Evolutionary conservation across 2,888 invertebrate species (phyloP).

Genomic region (Aelia acuminata): DNA sequence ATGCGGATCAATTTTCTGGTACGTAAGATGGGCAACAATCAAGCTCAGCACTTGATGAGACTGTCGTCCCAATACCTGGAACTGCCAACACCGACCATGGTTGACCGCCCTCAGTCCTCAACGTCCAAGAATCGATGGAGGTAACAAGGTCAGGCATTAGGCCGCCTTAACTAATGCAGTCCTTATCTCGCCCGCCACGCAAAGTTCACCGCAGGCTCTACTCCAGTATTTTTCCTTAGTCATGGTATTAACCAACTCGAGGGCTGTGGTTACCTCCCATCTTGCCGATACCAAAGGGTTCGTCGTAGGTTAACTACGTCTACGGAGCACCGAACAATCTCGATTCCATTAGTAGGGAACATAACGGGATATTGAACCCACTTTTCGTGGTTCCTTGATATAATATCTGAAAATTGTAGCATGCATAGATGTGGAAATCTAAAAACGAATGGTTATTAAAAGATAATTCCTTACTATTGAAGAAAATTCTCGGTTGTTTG

Average conservation of each 20-base stretch:
- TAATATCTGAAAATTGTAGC: not conserved
- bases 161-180: constrained; percentile 26
- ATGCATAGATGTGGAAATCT: not conserved
- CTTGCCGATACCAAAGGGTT: not conserved
- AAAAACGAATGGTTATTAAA: not conserved
- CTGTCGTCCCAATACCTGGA: too few relatives aligned
- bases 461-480: not conserved
- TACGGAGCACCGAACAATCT: not conserved
- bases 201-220: constrained; percentile 31
- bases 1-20: not conserved
- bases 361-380: not conserved
- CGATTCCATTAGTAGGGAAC: not conserved
- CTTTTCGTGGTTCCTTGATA: not conserved
- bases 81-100: not conserved
- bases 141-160: constrained; percentile 39
- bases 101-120: not conserved
- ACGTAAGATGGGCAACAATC: not conserved
- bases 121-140: not conserved
- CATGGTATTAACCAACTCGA: not conserved
- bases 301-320: not conserved
- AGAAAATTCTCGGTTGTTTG: not conserved
- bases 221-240: constrained; percentile 25
- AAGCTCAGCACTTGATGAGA: not conserved
- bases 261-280: not conserved
- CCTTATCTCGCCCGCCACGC: constrained; percentile 24